Evolutionary conservation across 2,888 invertebrate species (phyloP), one percentile per base, ranked within the genome.

Genomic region (Acrocera orbiculus): DNA sequence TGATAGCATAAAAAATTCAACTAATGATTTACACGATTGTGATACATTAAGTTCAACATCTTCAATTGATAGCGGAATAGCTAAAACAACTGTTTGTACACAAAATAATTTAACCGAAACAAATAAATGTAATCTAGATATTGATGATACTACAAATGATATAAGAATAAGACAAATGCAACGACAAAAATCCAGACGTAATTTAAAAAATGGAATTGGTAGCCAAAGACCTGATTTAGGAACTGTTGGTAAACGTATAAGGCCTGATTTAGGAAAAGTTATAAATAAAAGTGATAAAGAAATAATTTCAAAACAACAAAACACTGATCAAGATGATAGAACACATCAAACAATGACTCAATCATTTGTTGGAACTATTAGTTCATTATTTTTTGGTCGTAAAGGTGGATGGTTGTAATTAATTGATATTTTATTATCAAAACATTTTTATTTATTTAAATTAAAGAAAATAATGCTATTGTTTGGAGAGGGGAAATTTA

Each of bases 331-430:
- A 9, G 4, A 16, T 1, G 38, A 39, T 3, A 32, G 32, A 14
- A 29, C 27, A 10, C 11, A 30, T 13, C 41, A 43, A 31, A 38
- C 44, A 13, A 35, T 44, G 27, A 53, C 65, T 30, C 66, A 66
- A 41, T 57, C 66, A 5, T 66, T 75, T 32, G 65, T 83, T 22
- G 83, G 83, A 36, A 79, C 80, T 27, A 70, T 82, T 42, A 79
- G 80, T 60, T 73, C 78, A 37, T 62, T 82, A 47, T 63, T 85
- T 32, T 86, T 86, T 58, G 85, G 85, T 23, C 67, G 86, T 40
- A 86, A 86, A 52, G 86, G 86, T 32, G 86, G 85, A 33, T 66
- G 83, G 47, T 69, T 83, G 48, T 76, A 73, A 59, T 48, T 38
- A 30, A 16, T 10, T n/a, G 5, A 22, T n/a, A n/a, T n/a, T n/a